Evolutionary conservation across 1,140 invertebrate genomes (phyloP), one percentile per base, ranked within the genome.

Genomic region (Semibalanus balanoides): DNA sequence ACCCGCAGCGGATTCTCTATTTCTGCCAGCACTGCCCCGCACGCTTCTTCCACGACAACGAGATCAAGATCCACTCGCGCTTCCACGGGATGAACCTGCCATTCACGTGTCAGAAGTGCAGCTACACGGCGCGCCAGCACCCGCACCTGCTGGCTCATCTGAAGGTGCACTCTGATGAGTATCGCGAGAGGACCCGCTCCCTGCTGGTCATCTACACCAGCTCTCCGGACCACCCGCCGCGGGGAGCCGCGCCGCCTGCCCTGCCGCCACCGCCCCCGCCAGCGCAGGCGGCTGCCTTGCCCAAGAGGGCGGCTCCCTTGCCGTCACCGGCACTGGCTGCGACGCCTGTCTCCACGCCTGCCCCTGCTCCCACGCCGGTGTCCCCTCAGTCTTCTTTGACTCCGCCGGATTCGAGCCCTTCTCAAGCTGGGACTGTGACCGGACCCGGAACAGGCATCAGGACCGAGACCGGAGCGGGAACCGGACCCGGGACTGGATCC

Each of bases 81-180:
- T 91, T 91, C 81, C 92, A 93, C 82, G 86, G 86, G 30, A 85
- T 87, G 14, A 83, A 86, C 27, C 85, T 89, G 74, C 82, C 87
- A 14, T 89, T 89, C 79, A 87, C 89, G 76, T 95, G 93, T 80
- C 86, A 89, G 74, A 88, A 87, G 81, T 95, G 93, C 81, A 89
- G 90, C n/a, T 95, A 92, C 82, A 88, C 90, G 0, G 89, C 91
- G 0, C 83, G 88, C 0, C 89, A 92, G 79, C 76, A 82, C 72
- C 85, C 86, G 0, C 88, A 93, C 81, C 83, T 95, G 19, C 81
- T 87, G n/a, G 86, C 89, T 7, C 93, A 95, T 83, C 84, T 87
- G 3, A 88, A 89, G 79, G 92, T 94, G 0, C 94, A 96, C 82
- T 89, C 90, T 7, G 86, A 88, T 11, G 91, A 93, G 79, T 95